Evolutionary conservation across 2,797 vertebrate species (phyloP).

Genomic region (Choloepus didactylus): DNA sequence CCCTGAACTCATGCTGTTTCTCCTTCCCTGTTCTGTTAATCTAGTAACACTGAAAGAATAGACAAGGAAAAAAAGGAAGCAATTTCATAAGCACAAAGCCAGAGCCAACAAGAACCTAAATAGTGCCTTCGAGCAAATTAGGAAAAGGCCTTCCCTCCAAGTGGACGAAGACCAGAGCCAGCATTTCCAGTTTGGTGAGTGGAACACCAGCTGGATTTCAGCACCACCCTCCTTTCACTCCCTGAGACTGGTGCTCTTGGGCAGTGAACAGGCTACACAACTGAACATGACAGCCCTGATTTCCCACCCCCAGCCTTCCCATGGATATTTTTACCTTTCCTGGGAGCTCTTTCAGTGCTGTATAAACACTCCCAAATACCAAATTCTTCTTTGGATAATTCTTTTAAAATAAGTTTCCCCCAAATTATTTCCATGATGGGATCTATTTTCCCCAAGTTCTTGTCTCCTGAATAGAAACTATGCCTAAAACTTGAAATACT

Average conservation of each 20-base stretch:
- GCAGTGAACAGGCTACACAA: background rate
- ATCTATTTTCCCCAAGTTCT: background rate
- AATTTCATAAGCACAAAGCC: background rate
- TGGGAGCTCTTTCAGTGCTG: background rate
- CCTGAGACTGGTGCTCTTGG: background rate
- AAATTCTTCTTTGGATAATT: background rate
- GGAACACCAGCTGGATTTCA: background rate
- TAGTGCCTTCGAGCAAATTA: background rate
- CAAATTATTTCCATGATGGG: background rate
- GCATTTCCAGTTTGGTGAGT: background rate
- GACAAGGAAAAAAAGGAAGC: background rate
- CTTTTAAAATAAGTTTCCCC: background rate
- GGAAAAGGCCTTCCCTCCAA: background rate
- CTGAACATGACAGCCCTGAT: background rate
- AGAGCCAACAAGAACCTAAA: background rate
- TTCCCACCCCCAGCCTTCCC: background rate
- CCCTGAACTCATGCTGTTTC: background rate
- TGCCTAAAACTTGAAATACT: slow-evolving; percentile 1
- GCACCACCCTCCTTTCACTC: background rate
- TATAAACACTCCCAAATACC: background rate
- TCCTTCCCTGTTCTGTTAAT: background rate
- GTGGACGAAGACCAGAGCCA: background rate
- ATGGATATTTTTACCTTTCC: background rate
- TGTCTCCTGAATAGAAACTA: background rate
- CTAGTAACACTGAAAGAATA: background rate